Percentiles rank a stretch among this genome's conserved stretches.
phyloP scores from a whole-genome alignment of 2,797 vertebrate genomes.

The Falco concolor region DNA sequence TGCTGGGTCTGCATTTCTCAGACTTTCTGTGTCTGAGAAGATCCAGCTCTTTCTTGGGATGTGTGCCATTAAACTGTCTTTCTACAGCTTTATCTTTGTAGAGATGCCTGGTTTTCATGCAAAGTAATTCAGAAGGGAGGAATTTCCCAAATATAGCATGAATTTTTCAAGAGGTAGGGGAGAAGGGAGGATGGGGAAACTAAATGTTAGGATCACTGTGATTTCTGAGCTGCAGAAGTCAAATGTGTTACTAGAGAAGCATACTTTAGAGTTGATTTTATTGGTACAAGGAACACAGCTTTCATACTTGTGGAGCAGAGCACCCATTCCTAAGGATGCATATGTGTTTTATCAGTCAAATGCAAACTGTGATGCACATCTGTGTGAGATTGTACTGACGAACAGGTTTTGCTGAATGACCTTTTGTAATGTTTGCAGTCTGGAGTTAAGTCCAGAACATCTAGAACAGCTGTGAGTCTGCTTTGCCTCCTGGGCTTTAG shows the following conservation, averaged over 20 bases:
- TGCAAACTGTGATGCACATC: not conserved
- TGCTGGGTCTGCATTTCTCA: not conserved
- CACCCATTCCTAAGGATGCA: not conserved
- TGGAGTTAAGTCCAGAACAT: not conserved
- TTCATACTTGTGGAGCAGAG: not conserved
- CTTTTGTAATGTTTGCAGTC: not conserved
- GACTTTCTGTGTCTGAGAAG: not conserved
- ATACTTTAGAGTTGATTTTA: not conserved
- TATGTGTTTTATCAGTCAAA: not conserved
- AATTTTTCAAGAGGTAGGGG: not conserved
- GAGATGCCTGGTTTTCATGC: not conserved
- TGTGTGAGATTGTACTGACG: not conserved
- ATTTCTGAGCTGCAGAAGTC: not conserved
- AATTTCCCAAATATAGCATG: not conserved
- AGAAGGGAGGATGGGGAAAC: not conserved
- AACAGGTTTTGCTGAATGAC: not conserved
- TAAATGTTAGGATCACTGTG: not conserved
- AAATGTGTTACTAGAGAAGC: not conserved
- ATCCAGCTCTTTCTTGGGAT: not conserved
- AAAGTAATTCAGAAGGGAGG: not conserved
- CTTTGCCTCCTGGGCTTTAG: not conserved
- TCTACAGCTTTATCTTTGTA: not conserved
- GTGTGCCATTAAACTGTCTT: not conserved
- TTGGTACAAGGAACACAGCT: not conserved
- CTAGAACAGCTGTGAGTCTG: not conserved